A percentile compares a stretch with the other conserved stretches of the same genome.
These are phyloP conservation scores for Podilymbus podiceps DNA, from an alignment of 2,113 vertebrate genomes.

Conservation along the genomic window DNA sequence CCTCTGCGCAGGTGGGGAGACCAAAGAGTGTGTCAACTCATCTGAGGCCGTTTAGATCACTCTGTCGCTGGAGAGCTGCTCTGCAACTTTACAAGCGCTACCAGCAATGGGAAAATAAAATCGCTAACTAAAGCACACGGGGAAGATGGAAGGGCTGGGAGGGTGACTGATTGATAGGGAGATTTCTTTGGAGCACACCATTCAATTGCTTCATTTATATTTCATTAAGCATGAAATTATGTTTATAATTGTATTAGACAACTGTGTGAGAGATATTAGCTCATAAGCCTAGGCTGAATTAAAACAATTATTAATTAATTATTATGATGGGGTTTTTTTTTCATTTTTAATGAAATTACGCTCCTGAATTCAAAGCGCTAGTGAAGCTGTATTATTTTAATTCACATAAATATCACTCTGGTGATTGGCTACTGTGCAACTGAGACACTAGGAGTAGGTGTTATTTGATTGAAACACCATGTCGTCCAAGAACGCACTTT, in stretches of 20 bases:
- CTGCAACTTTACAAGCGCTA: not conserved
- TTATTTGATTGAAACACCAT: not conserved
- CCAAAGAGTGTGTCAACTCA: not conserved
- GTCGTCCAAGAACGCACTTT: not conserved
- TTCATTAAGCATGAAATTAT: conserved; percentile 63
- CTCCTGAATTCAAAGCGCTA: not conserved
- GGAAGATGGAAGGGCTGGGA: not conserved
- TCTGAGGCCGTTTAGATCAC: not conserved
- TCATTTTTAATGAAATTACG: conserved; percentile 32
- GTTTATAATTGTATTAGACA: conserved; percentile 58
- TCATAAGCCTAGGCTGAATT: conserved; percentile 18
- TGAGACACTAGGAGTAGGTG: not conserved
- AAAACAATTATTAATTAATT: conserved; percentile 36
- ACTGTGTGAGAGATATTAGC: conserved; percentile 18
- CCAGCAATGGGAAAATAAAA: not conserved
- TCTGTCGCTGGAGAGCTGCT: not conserved
- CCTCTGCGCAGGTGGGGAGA: not conserved
- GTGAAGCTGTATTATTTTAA: not conserved
- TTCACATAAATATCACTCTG: not conserved
- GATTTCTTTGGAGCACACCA: not conserved
- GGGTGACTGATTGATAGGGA: not conserved
- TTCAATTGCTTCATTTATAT: conserved; percentile 55
- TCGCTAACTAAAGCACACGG: not conserved
- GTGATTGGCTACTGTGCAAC: not conserved
- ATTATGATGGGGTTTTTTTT: not conserved